phyloP scores from a whole-genome alignment of 2,797 vertebrate species.

The Crypturellus tataupa region DNA sequence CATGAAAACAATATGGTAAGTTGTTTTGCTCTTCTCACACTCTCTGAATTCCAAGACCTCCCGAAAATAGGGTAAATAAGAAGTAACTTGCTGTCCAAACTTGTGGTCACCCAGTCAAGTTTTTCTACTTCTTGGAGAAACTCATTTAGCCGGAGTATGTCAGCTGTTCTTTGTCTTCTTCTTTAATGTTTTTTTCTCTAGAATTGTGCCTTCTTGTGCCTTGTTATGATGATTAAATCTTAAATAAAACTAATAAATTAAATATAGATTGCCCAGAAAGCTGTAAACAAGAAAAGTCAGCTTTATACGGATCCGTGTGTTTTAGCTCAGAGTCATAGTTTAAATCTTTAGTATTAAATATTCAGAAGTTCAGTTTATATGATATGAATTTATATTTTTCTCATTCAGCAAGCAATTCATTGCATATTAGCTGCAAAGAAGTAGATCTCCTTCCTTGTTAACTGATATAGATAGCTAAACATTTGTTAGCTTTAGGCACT shows the following conservation, averaged over 20 bases:
- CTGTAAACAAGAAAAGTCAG: neutral
- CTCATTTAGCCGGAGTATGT: neutral
- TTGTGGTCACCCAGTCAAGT: neutral
- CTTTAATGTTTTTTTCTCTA: neutral
- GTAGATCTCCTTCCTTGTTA: neutral
- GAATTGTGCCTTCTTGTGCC: neutral
- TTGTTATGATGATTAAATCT: neutral
- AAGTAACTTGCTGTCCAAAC: neutral
- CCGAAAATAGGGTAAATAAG: neutral
- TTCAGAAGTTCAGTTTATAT: neutral
- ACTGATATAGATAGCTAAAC: neutral
- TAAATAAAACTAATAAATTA: neutral
- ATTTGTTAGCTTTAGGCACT: slow-evolving; percentile 20
- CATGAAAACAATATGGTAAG: neutral
- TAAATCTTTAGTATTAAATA: neutral
- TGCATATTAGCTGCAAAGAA: neutral
- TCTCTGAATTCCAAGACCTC: neutral
- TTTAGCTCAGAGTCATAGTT: neutral
- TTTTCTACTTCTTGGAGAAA: neutral
- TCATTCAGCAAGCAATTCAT: neutral
- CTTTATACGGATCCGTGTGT: neutral
- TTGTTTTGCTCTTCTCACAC: neutral
- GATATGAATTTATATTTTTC: neutral
- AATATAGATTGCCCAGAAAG: neutral
- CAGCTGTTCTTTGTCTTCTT: neutral